phyloP scores from a whole-genome alignment of 2,113 vertebrate species.

The Scomber scombrus region DNA sequence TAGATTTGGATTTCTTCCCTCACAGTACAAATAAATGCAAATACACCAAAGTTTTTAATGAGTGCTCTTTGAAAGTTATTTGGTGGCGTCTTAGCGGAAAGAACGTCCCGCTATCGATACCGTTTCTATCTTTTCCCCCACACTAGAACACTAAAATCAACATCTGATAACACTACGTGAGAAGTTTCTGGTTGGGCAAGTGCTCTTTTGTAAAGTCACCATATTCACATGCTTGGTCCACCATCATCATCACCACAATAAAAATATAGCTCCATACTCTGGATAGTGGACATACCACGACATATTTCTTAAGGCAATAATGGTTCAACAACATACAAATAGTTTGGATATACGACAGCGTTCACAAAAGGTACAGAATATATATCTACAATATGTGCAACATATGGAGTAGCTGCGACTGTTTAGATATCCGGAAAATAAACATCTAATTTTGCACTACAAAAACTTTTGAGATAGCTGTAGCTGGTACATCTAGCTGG shows the following conservation, averaged over 20 bases:
- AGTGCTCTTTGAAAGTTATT: conserved; percentile 22
- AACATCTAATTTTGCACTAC: conserved; percentile 49
- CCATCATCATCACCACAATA: conserved; percentile 36
- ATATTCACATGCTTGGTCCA: conserved; percentile 40
- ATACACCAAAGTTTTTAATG: conserved; percentile 13
- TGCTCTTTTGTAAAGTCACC: conserved; percentile 41
- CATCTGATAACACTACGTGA: not conserved
- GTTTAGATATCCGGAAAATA: conserved; percentile 48
- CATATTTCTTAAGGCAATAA: conserved; percentile 71
- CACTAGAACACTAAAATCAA: not conserved
- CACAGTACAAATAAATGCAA: conserved; percentile 8
- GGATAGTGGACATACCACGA: conserved; percentile 48
- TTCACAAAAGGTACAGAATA: conserved; percentile 55
- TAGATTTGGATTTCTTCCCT: conserved; percentile 13
- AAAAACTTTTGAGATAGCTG: conserved; percentile 40
- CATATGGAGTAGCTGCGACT: not conserved
- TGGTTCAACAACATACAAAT: conserved; percentile 62
- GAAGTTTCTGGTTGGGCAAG: conserved; percentile 43
- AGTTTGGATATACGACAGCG: conserved; percentile 45
- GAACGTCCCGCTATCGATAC: conserved; percentile 18
- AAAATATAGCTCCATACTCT: conserved; percentile 56
- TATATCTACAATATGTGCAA: conserved; percentile 51
- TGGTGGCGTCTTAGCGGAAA: conserved; percentile 45
- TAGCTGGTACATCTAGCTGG: conserved; percentile 36
- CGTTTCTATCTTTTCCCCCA: conserved; percentile 2